Percentiles rank a stretch among this genome's conserved stretches.
phyloP scores from a whole-genome alignment of 1,140 invertebrate species.

The Heterodera schachtii region DNA sequence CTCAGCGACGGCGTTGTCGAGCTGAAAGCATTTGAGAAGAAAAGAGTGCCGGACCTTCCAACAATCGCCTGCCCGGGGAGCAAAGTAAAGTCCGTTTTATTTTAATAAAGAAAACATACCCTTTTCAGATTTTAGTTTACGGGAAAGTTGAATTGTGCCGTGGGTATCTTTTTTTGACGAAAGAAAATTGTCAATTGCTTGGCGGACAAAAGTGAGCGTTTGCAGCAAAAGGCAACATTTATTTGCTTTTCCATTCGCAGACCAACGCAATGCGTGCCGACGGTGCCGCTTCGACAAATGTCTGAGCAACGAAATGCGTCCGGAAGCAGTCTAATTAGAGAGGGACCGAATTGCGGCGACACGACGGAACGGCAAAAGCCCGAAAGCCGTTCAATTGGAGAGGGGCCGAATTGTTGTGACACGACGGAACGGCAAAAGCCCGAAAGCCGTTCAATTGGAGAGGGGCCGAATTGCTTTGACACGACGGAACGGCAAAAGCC shows the following conservation, averaged over 20 bases:
- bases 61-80: not conserved
- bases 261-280: constrained; percentile 85
- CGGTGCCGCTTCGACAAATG: constrained; percentile 93
- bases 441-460: too few relatives aligned
- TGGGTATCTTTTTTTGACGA: not conserved
- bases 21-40: constrained; percentile 24
- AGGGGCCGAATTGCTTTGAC: too few relatives aligned
- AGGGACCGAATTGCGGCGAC: constrained; percentile 87
- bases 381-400: too few relatives aligned
- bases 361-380: constrained; percentile 10
- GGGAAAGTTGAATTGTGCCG: not conserved
- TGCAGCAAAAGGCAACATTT: not conserved
- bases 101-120: not conserved
- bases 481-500: too few relatives aligned
- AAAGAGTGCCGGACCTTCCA: not conserved
- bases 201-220: constrained; percentile 4
- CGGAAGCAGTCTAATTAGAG: constrained; percentile 92
- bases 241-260: not conserved
- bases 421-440: too few relatives aligned
- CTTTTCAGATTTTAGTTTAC: constrained; percentile 16
- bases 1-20: constrained; percentile 8
- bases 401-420: too few relatives aligned
- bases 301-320: constrained; percentile 74
- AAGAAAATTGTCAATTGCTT: constrained; percentile 13
- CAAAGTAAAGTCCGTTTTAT: constrained; percentile 1